A percentile compares a stretch with the other conserved stretches of the same genome.
These are phyloP conservation scores for Fissipunctia ypsillon DNA, from an alignment of 2,888 invertebrate species.

Conservation along the genomic window DNA sequence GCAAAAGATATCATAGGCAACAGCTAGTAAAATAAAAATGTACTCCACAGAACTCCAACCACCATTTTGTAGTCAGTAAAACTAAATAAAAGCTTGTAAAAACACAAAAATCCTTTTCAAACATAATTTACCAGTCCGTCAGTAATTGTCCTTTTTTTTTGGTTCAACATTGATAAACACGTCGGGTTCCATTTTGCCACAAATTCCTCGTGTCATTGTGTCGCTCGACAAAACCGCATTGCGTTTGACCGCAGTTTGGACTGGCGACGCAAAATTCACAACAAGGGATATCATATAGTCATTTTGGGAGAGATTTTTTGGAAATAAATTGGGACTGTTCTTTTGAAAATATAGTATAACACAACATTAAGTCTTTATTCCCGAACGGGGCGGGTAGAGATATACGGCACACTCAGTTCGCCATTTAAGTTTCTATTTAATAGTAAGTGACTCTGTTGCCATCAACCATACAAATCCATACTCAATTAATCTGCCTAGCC, in stretches of 20 bases:
- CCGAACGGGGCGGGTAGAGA: not conserved
- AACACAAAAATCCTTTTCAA: slow-evolving; percentile 15
- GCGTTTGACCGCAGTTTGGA: slow-evolving; percentile 23
- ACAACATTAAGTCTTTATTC: too few relatives aligned
- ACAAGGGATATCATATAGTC: not conserved
- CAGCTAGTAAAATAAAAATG: not conserved
- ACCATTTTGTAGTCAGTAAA: not conserved
- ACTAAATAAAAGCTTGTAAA: too few relatives aligned
- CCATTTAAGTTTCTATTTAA: too few relatives aligned
- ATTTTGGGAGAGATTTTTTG: not conserved
- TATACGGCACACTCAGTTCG: too few relatives aligned
- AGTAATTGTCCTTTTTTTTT: slow-evolving; percentile 5
- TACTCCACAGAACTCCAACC: not conserved
- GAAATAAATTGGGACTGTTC: not conserved
- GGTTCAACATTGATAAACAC: slow-evolving; percentile 34
- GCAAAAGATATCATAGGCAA: not conserved
- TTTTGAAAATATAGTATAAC: not conserved
- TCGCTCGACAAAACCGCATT: slow-evolving; percentile 42
- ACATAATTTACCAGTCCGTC: not conserved
- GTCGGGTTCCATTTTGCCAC: slow-evolving; percentile 36
- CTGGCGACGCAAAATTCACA: slow-evolving; percentile 8
- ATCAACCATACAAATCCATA: too few relatives aligned
- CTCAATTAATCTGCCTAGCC: too few relatives aligned
- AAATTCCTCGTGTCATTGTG: slow-evolving; percentile 35
- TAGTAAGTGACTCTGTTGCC: not conserved